These are phyloP conservation scores for Zaprionus africanus DNA, from an alignment of 1,140 invertebrate species.

Conservation along the genomic window DNA sequence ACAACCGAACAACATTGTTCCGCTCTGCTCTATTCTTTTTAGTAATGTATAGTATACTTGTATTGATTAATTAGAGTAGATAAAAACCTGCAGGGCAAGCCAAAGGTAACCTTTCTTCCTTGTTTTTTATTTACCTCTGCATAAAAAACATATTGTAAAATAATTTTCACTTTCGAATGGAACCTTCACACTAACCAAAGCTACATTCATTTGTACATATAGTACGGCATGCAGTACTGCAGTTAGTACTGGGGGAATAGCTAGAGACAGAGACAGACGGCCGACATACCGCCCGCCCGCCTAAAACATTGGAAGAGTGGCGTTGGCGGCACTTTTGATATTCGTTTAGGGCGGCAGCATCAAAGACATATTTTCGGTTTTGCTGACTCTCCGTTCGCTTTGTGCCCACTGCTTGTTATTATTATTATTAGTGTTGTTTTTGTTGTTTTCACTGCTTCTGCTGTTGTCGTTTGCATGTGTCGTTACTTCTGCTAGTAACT, in stretches of 20 bases:
- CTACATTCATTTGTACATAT: no score
- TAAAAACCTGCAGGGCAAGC: no score
- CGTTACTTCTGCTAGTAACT: slow-evolving; percentile 15
- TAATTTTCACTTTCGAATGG: no score
- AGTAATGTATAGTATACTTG: no score
- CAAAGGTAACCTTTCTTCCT: no score
- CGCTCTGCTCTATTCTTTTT: no score
- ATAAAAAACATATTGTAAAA: no score
- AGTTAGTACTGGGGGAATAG: neutral
- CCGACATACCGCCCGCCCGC: neutral
- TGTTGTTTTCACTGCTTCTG: slow-evolving; percentile 15
- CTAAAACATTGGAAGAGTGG: slow-evolving; percentile 26
- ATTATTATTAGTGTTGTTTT: slow-evolving; percentile 5
- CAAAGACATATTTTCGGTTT: slow-evolving; percentile 75
- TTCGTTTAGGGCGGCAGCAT: slow-evolving; percentile 74
- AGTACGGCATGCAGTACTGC: neutral
- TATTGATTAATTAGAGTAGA: no score
- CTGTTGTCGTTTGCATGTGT: slow-evolving; percentile 48
- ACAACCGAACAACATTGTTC: no score
- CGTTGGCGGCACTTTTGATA: slow-evolving; percentile 74
- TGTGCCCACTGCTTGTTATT: slow-evolving; percentile 42
- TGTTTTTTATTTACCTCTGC: no score
- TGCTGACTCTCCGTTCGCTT: slow-evolving; percentile 58
- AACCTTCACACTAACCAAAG: no score
- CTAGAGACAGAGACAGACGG: neutral